phyloP scores from a whole-genome alignment of 2,888 invertebrate species.

The Cepaea hortensis region DNA sequence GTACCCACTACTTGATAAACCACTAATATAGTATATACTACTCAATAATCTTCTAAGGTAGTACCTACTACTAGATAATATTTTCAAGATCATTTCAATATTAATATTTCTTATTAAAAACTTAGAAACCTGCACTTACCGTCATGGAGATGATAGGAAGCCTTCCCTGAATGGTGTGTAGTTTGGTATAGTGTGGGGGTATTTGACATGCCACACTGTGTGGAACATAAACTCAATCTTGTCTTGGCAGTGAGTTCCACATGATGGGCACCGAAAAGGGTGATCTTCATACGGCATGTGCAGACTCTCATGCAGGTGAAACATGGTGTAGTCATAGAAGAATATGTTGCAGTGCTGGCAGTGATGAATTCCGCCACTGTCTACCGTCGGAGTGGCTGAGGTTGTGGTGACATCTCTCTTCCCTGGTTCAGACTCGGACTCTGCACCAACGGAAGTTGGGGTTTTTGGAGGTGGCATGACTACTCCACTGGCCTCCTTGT shows the following conservation, averaged over 20 bases:
- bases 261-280: slow-evolving; percentile 70
- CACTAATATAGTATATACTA: too few relatives aligned
- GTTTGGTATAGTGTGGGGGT: slow-evolving; percentile 71
- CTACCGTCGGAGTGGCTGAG: slow-evolving; percentile 63
- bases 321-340: slow-evolving; percentile 72
- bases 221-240: slow-evolving; percentile 73
- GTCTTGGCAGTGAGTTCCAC: slow-evolving; percentile 70
- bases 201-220: slow-evolving; percentile 72
- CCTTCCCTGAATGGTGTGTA: slow-evolving; percentile 70
- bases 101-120: too few relatives aligned
- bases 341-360: slow-evolving; percentile 71
- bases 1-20: too few relatives aligned
- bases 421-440: slow-evolving; percentile 65
- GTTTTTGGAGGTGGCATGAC: slow-evolving; percentile 55
- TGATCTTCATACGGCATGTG: slow-evolving; percentile 69
- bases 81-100: too few relatives aligned
- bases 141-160: slow-evolving; percentile 56
- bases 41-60: too few relatives aligned
- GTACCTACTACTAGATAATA: too few relatives aligned
- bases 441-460: slow-evolving; percentile 61
- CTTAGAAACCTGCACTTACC: slow-evolving; percentile 7
- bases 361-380: slow-evolving; percentile 67
- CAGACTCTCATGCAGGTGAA: slow-evolving; percentile 69
- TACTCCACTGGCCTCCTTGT: slow-evolving; percentile 56
- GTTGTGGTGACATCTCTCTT: slow-evolving; percentile 70